phyloP scores from a whole-genome alignment of 2,888 invertebrate genomes.

The Poecilus cupreus region DNA sequence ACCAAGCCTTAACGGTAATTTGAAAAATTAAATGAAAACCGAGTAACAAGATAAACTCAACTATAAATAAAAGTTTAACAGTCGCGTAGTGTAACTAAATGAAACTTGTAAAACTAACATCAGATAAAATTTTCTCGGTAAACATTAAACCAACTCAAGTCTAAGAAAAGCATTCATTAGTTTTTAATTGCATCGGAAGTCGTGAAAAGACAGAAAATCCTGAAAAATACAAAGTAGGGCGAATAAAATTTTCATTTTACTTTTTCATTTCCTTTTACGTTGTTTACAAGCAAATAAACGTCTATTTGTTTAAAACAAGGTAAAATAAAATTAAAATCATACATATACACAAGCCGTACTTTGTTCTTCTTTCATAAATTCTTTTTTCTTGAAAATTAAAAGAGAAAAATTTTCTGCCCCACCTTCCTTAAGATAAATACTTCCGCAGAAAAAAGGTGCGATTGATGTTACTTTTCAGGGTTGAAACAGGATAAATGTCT shows the following conservation, averaged over 20 bases:
- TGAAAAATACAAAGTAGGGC: conserved; percentile 16
- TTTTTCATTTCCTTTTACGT: background rate
- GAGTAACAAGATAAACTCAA: background rate
- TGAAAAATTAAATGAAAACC: background rate
- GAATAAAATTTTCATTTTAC: conserved; percentile 15
- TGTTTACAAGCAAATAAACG: background rate
- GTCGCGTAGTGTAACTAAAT: background rate
- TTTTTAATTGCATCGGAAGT: conserved; percentile 33
- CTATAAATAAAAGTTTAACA: background rate
- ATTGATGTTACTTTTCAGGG: too few relatives aligned
- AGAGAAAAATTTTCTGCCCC: too few relatives aligned
- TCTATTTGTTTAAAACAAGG: background rate
- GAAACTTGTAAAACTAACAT: conserved; percentile 27
- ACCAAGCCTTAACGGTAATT: background rate
- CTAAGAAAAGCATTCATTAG: conserved; percentile 30
- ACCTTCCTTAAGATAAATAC: too few relatives aligned
- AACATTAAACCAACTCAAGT: conserved; percentile 13
- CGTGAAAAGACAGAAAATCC: background rate
- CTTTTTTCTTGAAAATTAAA: too few relatives aligned
- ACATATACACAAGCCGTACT: background rate
- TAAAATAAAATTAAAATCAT: background rate
- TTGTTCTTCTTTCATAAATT: too few relatives aligned
- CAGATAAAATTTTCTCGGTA: conserved; percentile 15
- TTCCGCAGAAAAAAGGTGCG: too few relatives aligned
- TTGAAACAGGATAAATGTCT: too few relatives aligned